Evolutionary conservation across 1,140 invertebrate genomes (phyloP).

Genomic region (Mylabris phalerata): DNA sequence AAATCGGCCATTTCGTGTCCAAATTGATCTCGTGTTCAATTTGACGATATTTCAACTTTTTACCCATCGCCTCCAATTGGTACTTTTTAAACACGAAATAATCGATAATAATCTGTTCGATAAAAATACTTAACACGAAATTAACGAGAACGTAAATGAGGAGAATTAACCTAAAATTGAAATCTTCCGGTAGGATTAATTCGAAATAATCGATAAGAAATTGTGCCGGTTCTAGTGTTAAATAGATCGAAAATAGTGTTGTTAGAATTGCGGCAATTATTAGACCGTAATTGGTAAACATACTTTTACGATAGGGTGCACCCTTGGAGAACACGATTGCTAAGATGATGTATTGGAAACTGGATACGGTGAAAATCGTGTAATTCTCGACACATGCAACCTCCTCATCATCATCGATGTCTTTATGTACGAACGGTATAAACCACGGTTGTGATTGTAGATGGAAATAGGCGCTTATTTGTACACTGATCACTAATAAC

Average conservation of each 20-base stretch:
- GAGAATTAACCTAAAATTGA: slow-evolving; percentile 56
- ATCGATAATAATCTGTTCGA: slow-evolving; percentile 58
- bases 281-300: slow-evolving; percentile 71
- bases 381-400: slow-evolving; percentile 72
- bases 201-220: slow-evolving; percentile 58
- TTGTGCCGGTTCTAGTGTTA: slow-evolving; percentile 60
- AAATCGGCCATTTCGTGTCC: slow-evolving; percentile 55
- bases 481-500: slow-evolving; percentile 59
- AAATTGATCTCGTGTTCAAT: slow-evolving; percentile 52
- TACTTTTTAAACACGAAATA: slow-evolving; percentile 52
- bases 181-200: slow-evolving; percentile 57
- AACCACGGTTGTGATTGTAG: slow-evolving; percentile 71
- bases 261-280: slow-evolving; percentile 59
- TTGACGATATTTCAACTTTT: slow-evolving; percentile 53
- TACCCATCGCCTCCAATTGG: slow-evolving; percentile 48
- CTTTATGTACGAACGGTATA: slow-evolving; percentile 45
- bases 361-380: slow-evolving; percentile 77
- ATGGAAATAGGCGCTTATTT: slow-evolving; percentile 58
- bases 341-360: slow-evolving; percentile 90
- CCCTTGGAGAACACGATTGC: slow-evolving; percentile 88
- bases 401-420: slow-evolving; percentile 43
- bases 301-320: slow-evolving; percentile 75
- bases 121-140: slow-evolving; percentile 53
- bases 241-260: slow-evolving; percentile 58
- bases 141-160: slow-evolving; percentile 54